Evolutionary conservation across 1,140 invertebrate species (phyloP).

Genomic region (Anastrepha obliqua): DNA sequence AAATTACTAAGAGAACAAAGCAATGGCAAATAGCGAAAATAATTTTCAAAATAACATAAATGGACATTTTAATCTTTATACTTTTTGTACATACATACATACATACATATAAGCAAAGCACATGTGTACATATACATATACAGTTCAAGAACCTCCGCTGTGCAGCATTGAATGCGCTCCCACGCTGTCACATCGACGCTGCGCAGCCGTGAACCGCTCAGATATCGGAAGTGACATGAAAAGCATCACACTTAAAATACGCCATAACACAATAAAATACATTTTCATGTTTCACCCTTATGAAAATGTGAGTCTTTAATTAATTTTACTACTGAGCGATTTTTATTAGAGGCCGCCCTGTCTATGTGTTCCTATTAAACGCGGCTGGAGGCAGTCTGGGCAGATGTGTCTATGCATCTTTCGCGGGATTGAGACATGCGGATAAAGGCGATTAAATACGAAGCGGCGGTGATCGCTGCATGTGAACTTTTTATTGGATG

Average conservation of each 20-base stretch:
- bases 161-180: not conserved
- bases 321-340: constrained; percentile 42
- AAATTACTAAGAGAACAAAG: not conserved
- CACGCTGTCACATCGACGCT: constrained; percentile 17
- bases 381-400: not conserved
- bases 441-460: constrained; percentile 40
- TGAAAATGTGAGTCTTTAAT: constrained; percentile 45
- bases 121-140: not conserved
- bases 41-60: not conserved
- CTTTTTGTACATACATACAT: not conserved
- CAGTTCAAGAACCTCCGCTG: constrained; percentile 27
- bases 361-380: not conserved
- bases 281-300: constrained; percentile 48
- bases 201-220: constrained; percentile 9
- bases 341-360: constrained; percentile 28
- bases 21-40: not conserved
- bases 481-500: constrained; percentile 44
- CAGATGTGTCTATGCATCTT: not conserved
- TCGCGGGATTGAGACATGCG: not conserved
- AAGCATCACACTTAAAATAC: constrained; percentile 21
- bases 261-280: not conserved
- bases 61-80: not conserved
- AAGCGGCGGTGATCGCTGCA: constrained; percentile 31
- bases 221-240: constrained; percentile 31
- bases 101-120: not conserved